Evolutionary conservation across 92 coral and sea anemone species (phyloP).

Genomic region (Epizoanthus stellaris): DNA sequence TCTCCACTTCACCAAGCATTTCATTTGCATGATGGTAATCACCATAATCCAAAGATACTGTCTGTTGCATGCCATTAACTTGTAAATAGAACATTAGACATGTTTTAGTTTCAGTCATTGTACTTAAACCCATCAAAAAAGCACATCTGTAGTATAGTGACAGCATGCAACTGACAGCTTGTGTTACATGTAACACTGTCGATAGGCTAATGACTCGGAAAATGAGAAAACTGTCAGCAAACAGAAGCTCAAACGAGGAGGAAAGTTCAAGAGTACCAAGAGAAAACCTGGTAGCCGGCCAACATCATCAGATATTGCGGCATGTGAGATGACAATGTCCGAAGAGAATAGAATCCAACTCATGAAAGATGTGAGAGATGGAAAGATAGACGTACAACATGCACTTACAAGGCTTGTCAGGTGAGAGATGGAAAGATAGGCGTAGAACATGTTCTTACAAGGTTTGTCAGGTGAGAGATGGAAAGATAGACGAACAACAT

Average conservation of each 20-base stretch:
- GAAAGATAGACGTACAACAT: conserved; percentile 77
- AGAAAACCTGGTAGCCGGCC: conserved; percentile 77
- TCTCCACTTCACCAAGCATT: neutral
- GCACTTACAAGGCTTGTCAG: conserved; percentile 79
- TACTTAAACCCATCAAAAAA: neutral
- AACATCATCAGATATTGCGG: conserved; percentile 76
- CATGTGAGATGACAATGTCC: conserved; percentile 84
- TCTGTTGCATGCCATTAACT: neutral
- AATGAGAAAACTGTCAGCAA: conserved; percentile 66
- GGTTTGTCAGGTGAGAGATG: no score
- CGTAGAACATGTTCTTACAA: no score
- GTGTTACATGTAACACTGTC: neutral
- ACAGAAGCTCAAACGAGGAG: conserved; percentile 77
- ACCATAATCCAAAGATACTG: no score
- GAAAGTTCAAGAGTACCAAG: conserved; percentile 83
- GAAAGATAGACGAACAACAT: no score
- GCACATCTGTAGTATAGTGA: neutral
- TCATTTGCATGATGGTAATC: no score
- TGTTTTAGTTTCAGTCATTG: neutral
- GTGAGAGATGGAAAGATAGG: conserved; percentile 28
- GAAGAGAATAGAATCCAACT: conserved; percentile 90
- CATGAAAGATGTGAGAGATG: conserved; percentile 79
- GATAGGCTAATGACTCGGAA: conserved; percentile 50
- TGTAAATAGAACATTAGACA: neutral
- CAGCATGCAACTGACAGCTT: neutral